Evolutionary conservation across 2,113 vertebrate species (phyloP), one percentile per base, ranked within the genome.

Genomic region (Plotosus lineatus): DNA sequence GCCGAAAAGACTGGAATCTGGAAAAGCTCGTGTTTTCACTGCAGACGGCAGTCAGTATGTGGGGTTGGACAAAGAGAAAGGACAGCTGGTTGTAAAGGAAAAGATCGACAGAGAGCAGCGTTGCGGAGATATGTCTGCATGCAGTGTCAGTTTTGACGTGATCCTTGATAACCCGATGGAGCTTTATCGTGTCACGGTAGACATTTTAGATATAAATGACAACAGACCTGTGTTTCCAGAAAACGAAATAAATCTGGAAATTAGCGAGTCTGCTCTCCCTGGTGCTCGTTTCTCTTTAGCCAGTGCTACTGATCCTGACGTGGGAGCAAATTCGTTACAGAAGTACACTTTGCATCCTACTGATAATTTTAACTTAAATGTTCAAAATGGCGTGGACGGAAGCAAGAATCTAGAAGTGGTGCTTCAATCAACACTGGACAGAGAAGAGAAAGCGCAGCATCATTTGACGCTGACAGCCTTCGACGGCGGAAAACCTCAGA

Each of bases 31-130:
- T 86, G 88, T 94, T 71, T 89, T 92, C 73, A 92, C 92, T 0
- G 90, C 90, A 74, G 90, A 88, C 33, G 89, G 90, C 87, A 92
- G 89, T 14, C 90, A 93, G 87, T 93, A 94, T 89, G 91, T 96
- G 81, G 80, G 50, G 55, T 42, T 92, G 48, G 88, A 87, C 82
- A 72, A 79, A 71, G 82, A 88, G 55, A 89, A 89, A 76, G 90
- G 90, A 0, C 82, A 89, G 56, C 84, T 91, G 48, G 66, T 87
- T 42, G 77, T 91, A 23, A 89, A 83, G 44, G 81, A 85, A 12
- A 90, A 81, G 55, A 89, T 92, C 31, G 90, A 90, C 75, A 80
- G 83, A 80, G 89, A 81, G 85, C 86, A 58, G 28, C 55, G 65
- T 12, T 91, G 71, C 87, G 89, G 78, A 74, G 85, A 78, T 48